A percentile compares a stretch with the other conserved stretches of the same genome.
Conservation (phyloP, 2,888 invertebrate genomes). For the Podotricha telesiphe region DNA sequence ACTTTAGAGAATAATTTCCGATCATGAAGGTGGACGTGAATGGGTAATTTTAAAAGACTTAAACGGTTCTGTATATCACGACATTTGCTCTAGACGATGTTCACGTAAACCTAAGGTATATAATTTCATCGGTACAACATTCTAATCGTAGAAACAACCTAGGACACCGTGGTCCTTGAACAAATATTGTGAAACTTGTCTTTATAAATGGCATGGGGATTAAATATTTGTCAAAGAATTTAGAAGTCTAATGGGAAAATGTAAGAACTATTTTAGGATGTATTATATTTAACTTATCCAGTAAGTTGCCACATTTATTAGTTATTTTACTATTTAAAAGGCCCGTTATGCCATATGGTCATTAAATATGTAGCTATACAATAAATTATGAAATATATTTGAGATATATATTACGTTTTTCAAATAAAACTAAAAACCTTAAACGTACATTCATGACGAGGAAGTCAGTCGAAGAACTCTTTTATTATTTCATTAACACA, state of each 20-base stretch:
- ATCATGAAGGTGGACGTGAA: conserved; percentile 41
- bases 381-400: conserved; percentile 15
- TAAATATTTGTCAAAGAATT: neutral
- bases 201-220: conserved; percentile 33
- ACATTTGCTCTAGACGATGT: conserved; percentile 41
- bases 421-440: neutral
- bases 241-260: neutral
- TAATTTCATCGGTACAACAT: conserved; percentile 46
- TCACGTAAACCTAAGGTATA: conserved; percentile 42
- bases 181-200: conserved; percentile 47
- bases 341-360: conserved; percentile 41
- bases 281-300: conserved; percentile 1
- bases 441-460: neutral
- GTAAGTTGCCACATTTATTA: conserved; percentile 22
- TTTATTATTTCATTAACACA: no score
- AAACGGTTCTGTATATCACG: conserved; percentile 40
- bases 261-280: conserved; percentile 29
- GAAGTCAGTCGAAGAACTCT: no score
- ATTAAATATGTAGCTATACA: conserved; percentile 36
- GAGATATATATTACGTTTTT: neutral
- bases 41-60: conserved; percentile 38
- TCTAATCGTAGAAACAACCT: conserved; percentile 41
- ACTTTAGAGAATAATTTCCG: conserved; percentile 33
- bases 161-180: conserved; percentile 50
- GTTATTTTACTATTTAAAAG: conserved; percentile 24